Conservation (phyloP, 2,888 invertebrate genomes). For the Apamea sordens region DNA sequence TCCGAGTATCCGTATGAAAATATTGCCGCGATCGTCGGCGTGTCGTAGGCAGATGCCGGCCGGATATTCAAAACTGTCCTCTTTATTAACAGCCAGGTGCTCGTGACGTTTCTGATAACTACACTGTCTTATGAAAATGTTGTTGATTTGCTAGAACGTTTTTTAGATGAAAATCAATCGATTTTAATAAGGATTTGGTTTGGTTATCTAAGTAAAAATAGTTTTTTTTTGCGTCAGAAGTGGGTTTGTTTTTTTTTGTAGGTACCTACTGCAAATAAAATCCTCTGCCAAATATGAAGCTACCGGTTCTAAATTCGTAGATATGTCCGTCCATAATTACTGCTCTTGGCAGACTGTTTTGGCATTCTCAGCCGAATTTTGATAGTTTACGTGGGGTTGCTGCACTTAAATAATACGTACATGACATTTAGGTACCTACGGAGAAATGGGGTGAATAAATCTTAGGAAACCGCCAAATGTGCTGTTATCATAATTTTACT, state of each 20-base stretch:
- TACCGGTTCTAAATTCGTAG: conserved; percentile 34
- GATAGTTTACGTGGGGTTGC: conserved; percentile 27
- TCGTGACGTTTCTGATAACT: conserved; percentile 66
- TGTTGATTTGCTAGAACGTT: conserved; percentile 38
- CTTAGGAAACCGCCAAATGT: not conserved
- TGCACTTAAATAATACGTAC: conserved; percentile 23
- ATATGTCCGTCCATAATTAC: conserved; percentile 41
- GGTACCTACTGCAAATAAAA: not conserved
- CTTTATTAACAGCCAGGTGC: conserved; percentile 74
- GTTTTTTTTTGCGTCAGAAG: not conserved
- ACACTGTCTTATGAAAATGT: conserved; percentile 60
- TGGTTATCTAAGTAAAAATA: too few relatives aligned
- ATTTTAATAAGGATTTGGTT: conserved; percentile 13
- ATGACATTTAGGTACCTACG: conserved; percentile 5
- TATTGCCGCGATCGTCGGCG: conserved; percentile 50
- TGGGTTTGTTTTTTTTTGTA: not conserved
- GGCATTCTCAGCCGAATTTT: conserved; percentile 37
- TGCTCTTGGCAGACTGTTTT: conserved; percentile 47
- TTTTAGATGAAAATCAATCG: conserved; percentile 19
- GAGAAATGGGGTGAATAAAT: conserved; percentile 30
- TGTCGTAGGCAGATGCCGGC: conserved; percentile 70
- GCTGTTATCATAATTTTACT: not conserved
- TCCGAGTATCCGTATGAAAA: conserved; percentile 58
- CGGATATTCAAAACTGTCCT: conserved; percentile 75
- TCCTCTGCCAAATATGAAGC: conserved; percentile 40